Evolutionary conservation across 1,140 invertebrate species (phyloP).

Genomic region (Trissolcus basalis): DNA sequence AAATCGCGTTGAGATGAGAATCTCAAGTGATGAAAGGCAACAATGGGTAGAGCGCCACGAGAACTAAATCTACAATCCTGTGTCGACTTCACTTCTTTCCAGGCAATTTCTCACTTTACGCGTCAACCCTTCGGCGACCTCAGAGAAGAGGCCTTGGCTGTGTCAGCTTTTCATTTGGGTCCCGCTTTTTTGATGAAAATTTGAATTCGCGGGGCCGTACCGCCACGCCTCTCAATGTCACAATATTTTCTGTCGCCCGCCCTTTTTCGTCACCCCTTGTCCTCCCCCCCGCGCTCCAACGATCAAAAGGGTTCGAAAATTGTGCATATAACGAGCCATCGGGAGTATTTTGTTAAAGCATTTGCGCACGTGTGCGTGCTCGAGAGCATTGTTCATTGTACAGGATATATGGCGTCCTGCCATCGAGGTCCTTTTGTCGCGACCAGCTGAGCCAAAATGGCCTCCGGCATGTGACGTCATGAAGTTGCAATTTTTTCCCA

Average conservation of each 20-base stretch:
- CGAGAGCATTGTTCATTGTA: conserved; percentile 67
- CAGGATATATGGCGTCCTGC: conserved; percentile 72
- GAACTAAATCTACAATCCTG: conserved; percentile 67
- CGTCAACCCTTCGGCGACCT: conserved; percentile 25
- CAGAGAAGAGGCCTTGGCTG: not conserved
- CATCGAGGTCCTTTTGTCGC: conserved; percentile 69
- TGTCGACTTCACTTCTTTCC: conserved; percentile 25
- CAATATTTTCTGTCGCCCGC: conserved; percentile 69
- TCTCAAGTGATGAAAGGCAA: conserved; percentile 68
- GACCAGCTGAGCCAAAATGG: conserved; percentile 75
- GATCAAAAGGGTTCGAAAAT: conserved; percentile 62
- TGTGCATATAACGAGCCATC: conserved; percentile 48
- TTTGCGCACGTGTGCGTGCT: conserved; percentile 43
- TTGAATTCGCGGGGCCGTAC: conserved; percentile 27
- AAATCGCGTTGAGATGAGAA: conserved; percentile 73
- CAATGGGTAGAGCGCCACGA: conserved; percentile 66
- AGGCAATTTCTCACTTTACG: conserved; percentile 42
- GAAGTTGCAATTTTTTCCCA: conserved; percentile 50
- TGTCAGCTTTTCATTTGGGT: conserved; percentile 15
- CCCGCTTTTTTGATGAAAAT: conserved; percentile 22
- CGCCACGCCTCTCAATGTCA: conserved; percentile 70
- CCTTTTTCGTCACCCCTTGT: conserved; percentile 15
- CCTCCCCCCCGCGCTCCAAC: not conserved
- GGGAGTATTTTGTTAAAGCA: conserved; percentile 28
- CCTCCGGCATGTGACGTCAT: conserved; percentile 70